A percentile compares a stretch with the other conserved stretches of the same genome.
Conservation (phyloP, 2,113 vertebrate genomes). For the Motacilla tschutschensis region DNA sequence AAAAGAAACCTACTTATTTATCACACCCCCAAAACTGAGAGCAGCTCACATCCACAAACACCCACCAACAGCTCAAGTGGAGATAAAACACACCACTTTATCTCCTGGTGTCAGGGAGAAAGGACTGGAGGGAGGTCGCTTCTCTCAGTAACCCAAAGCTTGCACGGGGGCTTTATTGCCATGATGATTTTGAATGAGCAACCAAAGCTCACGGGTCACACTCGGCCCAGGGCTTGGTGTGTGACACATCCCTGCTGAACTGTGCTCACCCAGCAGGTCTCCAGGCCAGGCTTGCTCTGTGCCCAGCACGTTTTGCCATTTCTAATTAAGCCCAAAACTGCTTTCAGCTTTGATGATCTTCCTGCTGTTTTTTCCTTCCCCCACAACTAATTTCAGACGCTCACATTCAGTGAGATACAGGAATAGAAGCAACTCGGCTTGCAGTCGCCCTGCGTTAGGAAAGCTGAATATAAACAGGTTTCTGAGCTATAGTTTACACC, state of each 20-base stretch:
- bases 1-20: background rate
- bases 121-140: background rate
- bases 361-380: background rate
- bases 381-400: background rate
- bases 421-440: slow-evolving; percentile 18
- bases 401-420: background rate
- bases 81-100: background rate
- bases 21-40: background rate
- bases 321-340: background rate
- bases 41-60: background rate
- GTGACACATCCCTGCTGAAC: background rate
- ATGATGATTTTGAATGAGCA: background rate
- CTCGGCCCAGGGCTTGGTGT: background rate
- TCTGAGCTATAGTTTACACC: background rate
- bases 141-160: background rate
- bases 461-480: background rate
- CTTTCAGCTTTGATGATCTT: slow-evolving; percentile 15
- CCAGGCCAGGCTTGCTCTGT: background rate
- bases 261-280: background rate
- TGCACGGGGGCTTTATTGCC: fast-evolving
- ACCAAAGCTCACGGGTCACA: background rate
- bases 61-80: background rate
- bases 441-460: background rate
- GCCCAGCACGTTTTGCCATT: background rate
- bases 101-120: background rate